Evolutionary conservation across 1,140 invertebrate species (phyloP), one percentile per base, ranked within the genome.

Genomic region (Panulirus ornatus): DNA sequence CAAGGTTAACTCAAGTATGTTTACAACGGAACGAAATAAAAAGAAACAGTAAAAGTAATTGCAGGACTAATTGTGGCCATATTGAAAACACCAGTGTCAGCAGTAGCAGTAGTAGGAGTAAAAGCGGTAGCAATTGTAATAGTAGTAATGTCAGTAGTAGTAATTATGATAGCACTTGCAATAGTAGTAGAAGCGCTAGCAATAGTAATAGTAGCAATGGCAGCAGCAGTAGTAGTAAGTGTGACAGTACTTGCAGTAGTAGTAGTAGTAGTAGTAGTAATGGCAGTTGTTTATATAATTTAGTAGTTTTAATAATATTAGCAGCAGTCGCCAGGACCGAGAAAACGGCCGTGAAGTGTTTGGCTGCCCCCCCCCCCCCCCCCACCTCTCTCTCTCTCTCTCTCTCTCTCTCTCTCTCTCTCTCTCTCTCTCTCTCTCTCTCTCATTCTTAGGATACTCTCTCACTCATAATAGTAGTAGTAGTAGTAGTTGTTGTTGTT

Each of bases 131-230:
- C 36, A 75, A 16, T 38, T n/a, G 9, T 38, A 75, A 75, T 38
- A 75, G 9, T 38, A 75, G 1, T 38, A 75, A 16, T 38, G 34
- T 2, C 34, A 75, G 36, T 75, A 75, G 34, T 75, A 16, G 34
- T 75, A 75, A 75, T 75, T n/a, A 75, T 75, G 36, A 75, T 75
- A 16, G 34, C 34, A 75, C 19, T 75, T n/a, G 34, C 34, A 75
- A 75, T 38, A 75, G 34, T 75, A 75, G 22, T 58, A 58, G 22
- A 11, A 34, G 27, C 27, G 27, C 8, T 73, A 34, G 27, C 22
- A 58, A 58, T 58, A 22, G 22, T 58, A 58, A 58, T 58, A 58
- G 22, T 58, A 58, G 22, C 22, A 58, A 58, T 58, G 22, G 22
- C 22, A 58, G 22, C 22, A 58, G 22, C 22, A 58, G 22, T 58